phyloP scores from a whole-genome alignment of 2,888 invertebrate species.

The Drosophila dives region DNA sequence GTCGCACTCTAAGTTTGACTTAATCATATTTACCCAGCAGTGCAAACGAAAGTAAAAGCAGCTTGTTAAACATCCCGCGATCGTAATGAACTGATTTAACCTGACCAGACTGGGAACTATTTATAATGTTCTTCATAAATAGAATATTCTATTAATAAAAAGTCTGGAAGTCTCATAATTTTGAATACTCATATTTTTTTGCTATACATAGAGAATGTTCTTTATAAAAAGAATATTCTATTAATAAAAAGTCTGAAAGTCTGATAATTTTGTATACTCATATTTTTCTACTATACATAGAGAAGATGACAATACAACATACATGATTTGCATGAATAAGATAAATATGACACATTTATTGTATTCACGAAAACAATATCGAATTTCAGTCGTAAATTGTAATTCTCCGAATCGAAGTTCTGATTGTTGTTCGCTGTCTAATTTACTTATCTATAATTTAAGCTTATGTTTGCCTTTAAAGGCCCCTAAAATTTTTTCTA shows the following conservation, averaged over 20 bases:
- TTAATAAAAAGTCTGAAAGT: not conserved
- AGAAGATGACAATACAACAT: not conserved
- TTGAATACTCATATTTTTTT: conserved; percentile 14
- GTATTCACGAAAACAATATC: not conserved
- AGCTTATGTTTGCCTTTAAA: too few relatives aligned
- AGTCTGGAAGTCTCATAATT: too few relatives aligned
- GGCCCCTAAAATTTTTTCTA: too few relatives aligned
- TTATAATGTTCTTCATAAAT: not conserved
- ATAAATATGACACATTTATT: not conserved
- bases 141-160: too few relatives aligned
- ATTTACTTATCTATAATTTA: too few relatives aligned
- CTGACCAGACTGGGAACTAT: too few relatives aligned
- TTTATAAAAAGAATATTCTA: not conserved
- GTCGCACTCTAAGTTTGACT: too few relatives aligned
- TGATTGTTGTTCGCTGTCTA: too few relatives aligned
- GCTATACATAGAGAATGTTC: too few relatives aligned
- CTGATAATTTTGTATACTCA: not conserved
- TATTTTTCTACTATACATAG: too few relatives aligned
- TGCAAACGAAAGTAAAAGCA: not conserved
- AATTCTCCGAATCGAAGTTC: too few relatives aligned
- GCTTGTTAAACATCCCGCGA: conserved; percentile 9
- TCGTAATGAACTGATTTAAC: too few relatives aligned
- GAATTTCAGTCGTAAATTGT: not conserved
- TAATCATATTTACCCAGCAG: conserved; percentile 12
- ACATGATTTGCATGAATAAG: not conserved